A percentile compares a stretch with the other conserved stretches of the same genome.
Evolutionary conservation across 2,888 invertebrate species (phyloP).

Genomic region (Tipula lateralis): DNA sequence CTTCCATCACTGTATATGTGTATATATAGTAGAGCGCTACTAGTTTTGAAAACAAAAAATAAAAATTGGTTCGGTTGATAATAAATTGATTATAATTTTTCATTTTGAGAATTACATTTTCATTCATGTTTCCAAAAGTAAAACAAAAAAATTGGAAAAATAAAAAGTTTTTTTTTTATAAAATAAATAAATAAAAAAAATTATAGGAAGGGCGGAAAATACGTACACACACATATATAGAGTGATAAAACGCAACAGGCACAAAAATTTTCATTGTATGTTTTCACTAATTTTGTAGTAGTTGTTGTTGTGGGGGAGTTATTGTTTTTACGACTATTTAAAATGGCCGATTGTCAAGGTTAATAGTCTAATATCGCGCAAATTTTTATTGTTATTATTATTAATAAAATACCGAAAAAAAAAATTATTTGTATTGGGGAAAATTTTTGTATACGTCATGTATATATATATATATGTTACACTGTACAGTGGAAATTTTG

Average conservation of each 20-base stretch:
- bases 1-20: background rate
- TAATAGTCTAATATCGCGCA: constrained; percentile 43
- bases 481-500: background rate
- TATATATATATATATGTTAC: background rate
- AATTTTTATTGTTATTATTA: constrained; percentile 27
- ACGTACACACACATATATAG: background rate
- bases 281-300: background rate
- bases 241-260: constrained; percentile 30
- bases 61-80: background rate
- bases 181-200: background rate
- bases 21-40: background rate
- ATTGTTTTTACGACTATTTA: constrained; percentile 36
- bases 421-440: background rate
- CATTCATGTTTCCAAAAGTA: constrained; percentile 25
- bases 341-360: constrained; percentile 46
- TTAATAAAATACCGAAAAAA: background rate
- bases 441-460: background rate
- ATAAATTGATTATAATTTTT: constrained; percentile 28
- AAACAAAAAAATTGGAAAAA: background rate
- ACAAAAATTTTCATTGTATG: constrained; percentile 29
- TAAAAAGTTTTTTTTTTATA: background rate
- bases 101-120: constrained; percentile 9
- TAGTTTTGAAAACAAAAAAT: background rate
- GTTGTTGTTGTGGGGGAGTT: constrained; percentile 33
- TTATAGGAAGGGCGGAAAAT: constrained; percentile 14